Percentiles rank a stretch among this genome's conserved stretches.
Evolutionary conservation across 2,888 invertebrate genomes (phyloP).

Genomic region (Cataglyphis cursor): DNA sequence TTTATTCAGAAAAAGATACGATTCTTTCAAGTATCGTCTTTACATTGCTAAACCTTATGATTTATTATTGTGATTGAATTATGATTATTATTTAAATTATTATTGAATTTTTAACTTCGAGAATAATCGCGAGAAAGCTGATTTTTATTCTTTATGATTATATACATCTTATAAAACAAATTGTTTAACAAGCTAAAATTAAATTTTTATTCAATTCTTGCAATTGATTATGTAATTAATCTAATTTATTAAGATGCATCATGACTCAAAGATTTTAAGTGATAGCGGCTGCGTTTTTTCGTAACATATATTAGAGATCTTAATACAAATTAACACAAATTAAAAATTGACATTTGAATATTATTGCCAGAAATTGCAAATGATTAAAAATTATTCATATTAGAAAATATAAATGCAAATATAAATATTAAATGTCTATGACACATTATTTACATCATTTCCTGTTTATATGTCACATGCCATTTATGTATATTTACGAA

Average conservation of each 20-base stretch:
- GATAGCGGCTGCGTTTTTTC: background rate
- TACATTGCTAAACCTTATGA: background rate
- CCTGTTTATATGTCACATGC: slow-evolving; percentile 5
- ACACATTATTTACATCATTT: background rate
- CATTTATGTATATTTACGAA: slow-evolving; percentile 21
- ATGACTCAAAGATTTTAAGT: slow-evolving; percentile 3
- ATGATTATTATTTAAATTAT: too few species aligned
- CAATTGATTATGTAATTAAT: background rate
- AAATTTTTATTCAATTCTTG: background rate
- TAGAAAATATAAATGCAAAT: slow-evolving; percentile 13
- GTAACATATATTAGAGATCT: background rate
- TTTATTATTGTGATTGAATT: background rate
- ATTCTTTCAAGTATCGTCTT: background rate
- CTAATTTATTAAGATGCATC: background rate
- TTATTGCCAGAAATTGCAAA: background rate
- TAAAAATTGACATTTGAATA: background rate
- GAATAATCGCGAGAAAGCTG: background rate
- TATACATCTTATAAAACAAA: background rate
- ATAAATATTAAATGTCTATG: slow-evolving; percentile 8
- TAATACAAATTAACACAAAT: background rate
- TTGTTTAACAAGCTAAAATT: background rate
- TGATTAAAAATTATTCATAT: background rate
- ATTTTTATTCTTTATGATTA: background rate
- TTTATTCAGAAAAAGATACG: background rate
- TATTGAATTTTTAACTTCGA: background rate